A percentile compares a stretch with the other conserved stretches of the same genome.
These are phyloP conservation scores for Rutpela maculata DNA, from an alignment of 2,888 invertebrate species.

Conservation along the genomic window DNA sequence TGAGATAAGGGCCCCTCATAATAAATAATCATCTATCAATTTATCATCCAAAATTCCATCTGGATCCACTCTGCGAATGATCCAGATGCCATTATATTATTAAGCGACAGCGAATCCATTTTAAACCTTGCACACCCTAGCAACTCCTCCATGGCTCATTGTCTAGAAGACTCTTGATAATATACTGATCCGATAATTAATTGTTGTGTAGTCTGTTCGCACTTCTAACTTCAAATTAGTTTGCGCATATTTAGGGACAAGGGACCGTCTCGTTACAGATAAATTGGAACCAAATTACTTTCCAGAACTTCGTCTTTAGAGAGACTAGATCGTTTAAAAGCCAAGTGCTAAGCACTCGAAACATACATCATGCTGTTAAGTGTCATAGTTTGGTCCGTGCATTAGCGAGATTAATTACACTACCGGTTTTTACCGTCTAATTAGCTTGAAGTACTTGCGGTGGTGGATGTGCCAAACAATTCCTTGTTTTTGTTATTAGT, in stretches of 20 bases:
- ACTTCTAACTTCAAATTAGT: constrained; percentile 60
- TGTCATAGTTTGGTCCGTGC: constrained; percentile 46
- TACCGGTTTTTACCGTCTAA: constrained; percentile 5
- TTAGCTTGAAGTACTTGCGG: background rate
- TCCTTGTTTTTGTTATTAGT: background rate
- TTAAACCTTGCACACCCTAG: background rate
- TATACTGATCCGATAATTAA: constrained; percentile 59
- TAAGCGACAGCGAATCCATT: constrained; percentile 30
- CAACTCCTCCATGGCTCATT: constrained; percentile 22
- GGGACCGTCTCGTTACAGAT: constrained; percentile 51
- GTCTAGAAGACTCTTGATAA: constrained; percentile 38
- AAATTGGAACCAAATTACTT: constrained; percentile 55
- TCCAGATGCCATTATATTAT: constrained; percentile 40
- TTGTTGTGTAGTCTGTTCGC: constrained; percentile 62
- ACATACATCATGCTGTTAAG: constrained; percentile 47
- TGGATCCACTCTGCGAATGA: constrained; percentile 45
- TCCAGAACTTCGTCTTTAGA: constrained; percentile 49
- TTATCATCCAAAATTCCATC: constrained; percentile 48
- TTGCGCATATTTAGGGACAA: constrained; percentile 60
- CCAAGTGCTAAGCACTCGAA: constrained; percentile 51
- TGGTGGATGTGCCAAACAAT: background rate
- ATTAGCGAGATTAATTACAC: constrained; percentile 46
- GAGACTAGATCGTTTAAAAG: constrained; percentile 47
- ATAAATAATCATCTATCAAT: constrained; percentile 44
- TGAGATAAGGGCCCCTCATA: constrained; percentile 13